phyloP scores from a whole-genome alignment of 53 echinoderm and acorn worm genomes.

The Pentamera pediparva region DNA sequence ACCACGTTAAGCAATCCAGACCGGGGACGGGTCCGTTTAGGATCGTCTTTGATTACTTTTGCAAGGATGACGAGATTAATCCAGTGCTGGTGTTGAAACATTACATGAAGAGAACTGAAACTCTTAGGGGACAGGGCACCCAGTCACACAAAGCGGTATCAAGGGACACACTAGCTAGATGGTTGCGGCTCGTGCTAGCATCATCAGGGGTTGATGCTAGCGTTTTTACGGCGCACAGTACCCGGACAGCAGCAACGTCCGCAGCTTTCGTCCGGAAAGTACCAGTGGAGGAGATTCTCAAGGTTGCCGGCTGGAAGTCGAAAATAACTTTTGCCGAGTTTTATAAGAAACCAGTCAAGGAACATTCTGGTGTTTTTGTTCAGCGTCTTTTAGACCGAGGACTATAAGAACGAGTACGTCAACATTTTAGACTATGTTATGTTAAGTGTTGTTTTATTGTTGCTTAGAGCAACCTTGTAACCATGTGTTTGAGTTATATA shows the following conservation, averaged over 20 bases:
- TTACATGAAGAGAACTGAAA: neutral
- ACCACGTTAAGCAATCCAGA: neutral
- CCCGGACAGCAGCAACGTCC: neutral
- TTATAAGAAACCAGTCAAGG: conserved; percentile 10
- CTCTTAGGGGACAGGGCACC: neutral
- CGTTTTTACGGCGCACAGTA: conserved; percentile 4
- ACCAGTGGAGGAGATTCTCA: neutral
- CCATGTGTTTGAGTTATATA: no score
- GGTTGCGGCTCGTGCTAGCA: neutral
- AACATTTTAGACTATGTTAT: no score
- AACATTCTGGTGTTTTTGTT: no score
- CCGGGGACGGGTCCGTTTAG: neutral
- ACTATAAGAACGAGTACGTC: no score
- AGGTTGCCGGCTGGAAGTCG: neutral
- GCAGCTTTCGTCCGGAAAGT: neutral
- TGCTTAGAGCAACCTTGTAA: no score
- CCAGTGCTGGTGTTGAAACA: no score
- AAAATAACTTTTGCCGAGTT: conserved; percentile 1
- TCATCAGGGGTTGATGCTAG: neutral
- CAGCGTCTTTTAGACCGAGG: no score
- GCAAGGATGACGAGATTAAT: neutral
- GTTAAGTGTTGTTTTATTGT: no score
- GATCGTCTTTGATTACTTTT: neutral
- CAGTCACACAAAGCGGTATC: neutral
- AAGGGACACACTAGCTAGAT: no score